Conservation (phyloP, 2,113 vertebrate genomes). For the Otocyon megalotis region DNA sequence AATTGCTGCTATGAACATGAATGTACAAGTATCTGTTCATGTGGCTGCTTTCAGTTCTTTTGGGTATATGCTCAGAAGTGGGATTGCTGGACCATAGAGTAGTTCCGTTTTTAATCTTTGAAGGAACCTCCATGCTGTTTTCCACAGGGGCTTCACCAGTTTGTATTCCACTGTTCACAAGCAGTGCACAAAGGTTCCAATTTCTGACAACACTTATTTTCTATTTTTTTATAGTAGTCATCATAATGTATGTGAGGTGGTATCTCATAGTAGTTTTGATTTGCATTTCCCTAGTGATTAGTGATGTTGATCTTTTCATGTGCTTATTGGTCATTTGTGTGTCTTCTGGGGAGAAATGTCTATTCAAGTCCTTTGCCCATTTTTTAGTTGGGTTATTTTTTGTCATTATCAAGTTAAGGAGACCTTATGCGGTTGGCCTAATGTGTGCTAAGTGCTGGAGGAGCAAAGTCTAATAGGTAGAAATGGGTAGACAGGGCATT, state of each 20-base stretch:
- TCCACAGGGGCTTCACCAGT: background rate
- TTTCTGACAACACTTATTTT: background rate
- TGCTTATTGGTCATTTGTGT: background rate
- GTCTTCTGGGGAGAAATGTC: constrained; percentile 3
- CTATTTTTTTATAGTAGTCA: background rate
- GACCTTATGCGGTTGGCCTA: background rate
- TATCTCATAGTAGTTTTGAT: background rate
- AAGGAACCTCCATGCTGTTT: background rate
- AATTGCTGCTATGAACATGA: background rate
- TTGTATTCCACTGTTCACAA: background rate
- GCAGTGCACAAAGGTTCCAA: background rate
- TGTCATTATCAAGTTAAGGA: background rate
- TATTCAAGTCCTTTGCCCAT: background rate
- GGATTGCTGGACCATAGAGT: background rate
- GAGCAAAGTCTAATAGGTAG: background rate
- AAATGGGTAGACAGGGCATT: background rate
- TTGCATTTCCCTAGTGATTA: background rate
- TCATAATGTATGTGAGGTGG: background rate
- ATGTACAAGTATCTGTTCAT: background rate
- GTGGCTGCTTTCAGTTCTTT: background rate
- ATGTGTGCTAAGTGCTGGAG: background rate
- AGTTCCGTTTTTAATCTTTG: background rate
- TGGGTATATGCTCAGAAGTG: background rate
- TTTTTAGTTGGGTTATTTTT: background rate
- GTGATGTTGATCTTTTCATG: background rate